These are phyloP conservation scores for Strix aluco DNA, from an alignment of 2,113 vertebrate genomes.

Conservation along the genomic window DNA sequence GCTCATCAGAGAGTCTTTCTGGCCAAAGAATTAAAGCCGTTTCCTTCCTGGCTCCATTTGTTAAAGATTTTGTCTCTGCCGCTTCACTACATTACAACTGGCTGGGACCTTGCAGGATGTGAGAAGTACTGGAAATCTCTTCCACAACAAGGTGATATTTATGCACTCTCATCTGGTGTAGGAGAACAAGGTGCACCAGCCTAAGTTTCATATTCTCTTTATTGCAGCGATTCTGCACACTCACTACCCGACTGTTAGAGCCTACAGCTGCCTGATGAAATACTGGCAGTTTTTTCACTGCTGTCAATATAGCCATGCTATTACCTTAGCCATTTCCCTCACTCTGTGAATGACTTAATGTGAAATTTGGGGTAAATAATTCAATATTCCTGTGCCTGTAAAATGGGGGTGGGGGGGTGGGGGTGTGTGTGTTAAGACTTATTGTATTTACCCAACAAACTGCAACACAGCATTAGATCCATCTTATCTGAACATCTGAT, in stretches of 20 bases:
- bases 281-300: background rate
- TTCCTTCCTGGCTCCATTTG: constrained; percentile 44
- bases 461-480: background rate
- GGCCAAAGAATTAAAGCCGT: constrained; percentile 33
- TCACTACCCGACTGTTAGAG: background rate
- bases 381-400: background rate
- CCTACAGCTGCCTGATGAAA: background rate
- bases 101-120: background rate
- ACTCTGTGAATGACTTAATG: background rate
- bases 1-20: constrained; percentile 30
- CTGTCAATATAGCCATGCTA: background rate
- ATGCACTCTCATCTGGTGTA: background rate
- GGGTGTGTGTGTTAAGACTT: background rate
- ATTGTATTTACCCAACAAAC: background rate
- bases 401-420: background rate
- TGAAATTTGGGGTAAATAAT: background rate
- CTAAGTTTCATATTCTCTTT: background rate
- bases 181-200: background rate
- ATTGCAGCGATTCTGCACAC: background rate
- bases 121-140: background rate
- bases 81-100: background rate
- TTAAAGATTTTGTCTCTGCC: constrained; percentile 19
- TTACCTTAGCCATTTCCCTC: background rate
- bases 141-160: background rate
- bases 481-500: constrained; percentile 3